Base-by-base conservation (phyloP, 1,140 invertebrate genomes). In the Trigoniulus corallinus region DNA sequence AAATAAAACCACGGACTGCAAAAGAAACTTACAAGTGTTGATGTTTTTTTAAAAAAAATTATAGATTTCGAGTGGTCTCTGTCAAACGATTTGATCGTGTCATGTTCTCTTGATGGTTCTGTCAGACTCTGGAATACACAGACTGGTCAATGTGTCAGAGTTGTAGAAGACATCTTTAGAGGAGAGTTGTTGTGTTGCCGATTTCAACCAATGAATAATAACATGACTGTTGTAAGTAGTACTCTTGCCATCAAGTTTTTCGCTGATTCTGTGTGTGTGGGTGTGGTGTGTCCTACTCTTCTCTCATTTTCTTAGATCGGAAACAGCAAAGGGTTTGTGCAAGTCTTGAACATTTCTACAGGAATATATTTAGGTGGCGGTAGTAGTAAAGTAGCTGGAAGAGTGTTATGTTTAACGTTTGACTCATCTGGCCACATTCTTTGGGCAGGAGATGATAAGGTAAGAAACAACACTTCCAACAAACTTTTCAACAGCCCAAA, bases 281-380 rank as follows among this genome's bases (percentile, higher is more conserved):
- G n/a, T n/a, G n/a, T n/a, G n/a, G n/a, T n/a, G n/a, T 78, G 21
- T 91, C 91, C 64, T 88, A 89, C 61, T 91, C 91, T 69, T 78
- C 88, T 69, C 77, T 88, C 57, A 74, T 86, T 62, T 81, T 84
- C 81, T 76, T 54, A 82, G 78, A 78, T 80, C 53, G 85, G 85
- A 1, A 89, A 84, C 63, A 76, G 74, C 13, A 74, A 74, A 61
- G 82, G 84, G 27, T 71, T 81, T 62, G 72, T 92, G 2, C 77
- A 82, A 63, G 76, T 88, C 27, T 69, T 88, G 34, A 91, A 91
- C 66, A 74, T 89, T 2, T 91, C 87, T 0, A 89, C 86, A 22
- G 87, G 87, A 54, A 84, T 85, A 57, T 84, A 82, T 63, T 74
- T 76, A 1, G 72, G 78, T 70, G 79, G 79, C 54, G 81, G 82